Evolutionary conservation across 1,140 invertebrate species (phyloP).

Genomic region (Berghia stephanieae): DNA sequence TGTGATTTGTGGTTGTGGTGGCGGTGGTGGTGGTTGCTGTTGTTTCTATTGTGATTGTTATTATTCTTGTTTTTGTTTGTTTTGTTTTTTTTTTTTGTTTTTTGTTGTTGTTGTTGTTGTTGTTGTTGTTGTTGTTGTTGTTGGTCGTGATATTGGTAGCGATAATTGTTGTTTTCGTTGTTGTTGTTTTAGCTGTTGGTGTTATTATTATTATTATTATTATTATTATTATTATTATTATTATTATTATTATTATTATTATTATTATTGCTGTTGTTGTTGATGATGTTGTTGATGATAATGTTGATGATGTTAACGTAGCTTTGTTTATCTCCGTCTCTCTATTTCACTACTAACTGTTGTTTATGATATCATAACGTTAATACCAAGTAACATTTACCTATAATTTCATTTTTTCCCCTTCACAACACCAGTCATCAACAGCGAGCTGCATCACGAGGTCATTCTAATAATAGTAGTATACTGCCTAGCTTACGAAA

Average conservation of each 20-base stretch:
- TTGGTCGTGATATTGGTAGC: too few species aligned
- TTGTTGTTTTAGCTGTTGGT: not conserved
- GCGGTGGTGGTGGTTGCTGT: too few species aligned
- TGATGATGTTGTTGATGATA: not conserved
- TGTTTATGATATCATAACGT: not conserved
- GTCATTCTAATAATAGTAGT: too few species aligned
- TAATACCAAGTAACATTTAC: constrained; percentile 5
- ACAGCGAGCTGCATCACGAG: too few species aligned
- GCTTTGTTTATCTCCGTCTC: not conserved
- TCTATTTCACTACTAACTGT: not conserved
- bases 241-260: not conserved
- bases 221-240: not conserved
- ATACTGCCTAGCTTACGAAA: too few species aligned
- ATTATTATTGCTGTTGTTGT: not conserved
- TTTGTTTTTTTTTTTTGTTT: not conserved
- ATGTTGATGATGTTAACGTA: not conserved
- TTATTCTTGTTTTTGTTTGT: not conserved
- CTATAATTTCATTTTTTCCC: too few species aligned
- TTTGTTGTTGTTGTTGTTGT: not conserved
- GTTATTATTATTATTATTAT: constrained; percentile 8
- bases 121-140: not conserved
- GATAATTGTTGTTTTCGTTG: too few species aligned
- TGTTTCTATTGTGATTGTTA: not conserved
- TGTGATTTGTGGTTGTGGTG: too few species aligned
- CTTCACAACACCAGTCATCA: too few species aligned